Conservation (phyloP, 92 coral and sea anemone species). For the Parazoanthus swiftii region DNA sequence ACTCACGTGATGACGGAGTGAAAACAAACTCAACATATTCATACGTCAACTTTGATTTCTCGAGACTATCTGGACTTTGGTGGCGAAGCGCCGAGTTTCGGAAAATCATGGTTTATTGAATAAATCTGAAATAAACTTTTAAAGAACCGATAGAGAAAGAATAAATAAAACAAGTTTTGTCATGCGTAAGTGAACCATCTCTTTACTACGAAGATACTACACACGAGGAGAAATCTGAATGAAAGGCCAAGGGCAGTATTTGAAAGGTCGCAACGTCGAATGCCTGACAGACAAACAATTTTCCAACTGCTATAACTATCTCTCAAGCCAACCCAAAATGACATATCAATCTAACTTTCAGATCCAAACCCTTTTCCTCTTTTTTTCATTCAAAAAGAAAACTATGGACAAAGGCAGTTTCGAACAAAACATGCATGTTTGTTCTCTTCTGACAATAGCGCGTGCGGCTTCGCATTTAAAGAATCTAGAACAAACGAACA, state of each 20-base stretch:
- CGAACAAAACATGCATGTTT: slow-evolving; percentile 37
- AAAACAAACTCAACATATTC: slow-evolving; percentile 3
- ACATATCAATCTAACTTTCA: slow-evolving; percentile 3
- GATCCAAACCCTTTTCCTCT: neutral
- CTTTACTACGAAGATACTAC: slow-evolving; percentile 14
- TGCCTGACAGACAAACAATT: slow-evolving; percentile 3
- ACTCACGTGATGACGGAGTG: slow-evolving; percentile 27
- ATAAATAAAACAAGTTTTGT: neutral
- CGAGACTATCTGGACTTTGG: neutral
- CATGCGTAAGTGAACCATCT: neutral
- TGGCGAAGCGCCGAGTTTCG: neutral
- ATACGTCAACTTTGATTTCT: neutral
- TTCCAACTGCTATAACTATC: neutral
- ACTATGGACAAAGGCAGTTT: slow-evolving; percentile 35
- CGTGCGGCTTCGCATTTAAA: slow-evolving; percentile 20
- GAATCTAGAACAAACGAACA: neutral
- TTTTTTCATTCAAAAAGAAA: slow-evolving; percentile 16
- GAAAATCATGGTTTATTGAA: neutral
- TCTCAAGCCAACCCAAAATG: neutral
- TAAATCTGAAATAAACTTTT: neutral
- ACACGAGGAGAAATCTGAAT: slow-evolving; percentile 12
- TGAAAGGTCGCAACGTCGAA: slow-evolving; percentile 34
- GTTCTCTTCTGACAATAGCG: slow-evolving; percentile 32
- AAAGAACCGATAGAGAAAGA: neutral
- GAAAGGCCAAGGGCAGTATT: slow-evolving; percentile 38